Percentiles rank a stretch among this genome's conserved stretches.
These are phyloP conservation scores for Melanotaenia nigrans DNA, from an alignment of 2,797 vertebrate genomes.

Conservation along the genomic window DNA sequence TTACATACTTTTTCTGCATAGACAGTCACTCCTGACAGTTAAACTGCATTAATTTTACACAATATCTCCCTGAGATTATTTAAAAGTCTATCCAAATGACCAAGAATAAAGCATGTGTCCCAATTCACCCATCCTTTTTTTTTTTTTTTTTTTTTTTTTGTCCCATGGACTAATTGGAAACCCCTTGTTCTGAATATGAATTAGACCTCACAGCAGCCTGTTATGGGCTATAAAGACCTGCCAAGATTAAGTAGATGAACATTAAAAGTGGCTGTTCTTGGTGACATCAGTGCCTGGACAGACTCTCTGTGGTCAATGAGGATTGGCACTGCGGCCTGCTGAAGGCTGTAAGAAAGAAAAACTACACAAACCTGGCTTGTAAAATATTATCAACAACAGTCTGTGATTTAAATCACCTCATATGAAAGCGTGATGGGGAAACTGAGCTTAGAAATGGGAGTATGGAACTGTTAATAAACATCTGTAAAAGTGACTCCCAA, in stretches of 20 bases:
- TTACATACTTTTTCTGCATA: conserved; percentile 4
- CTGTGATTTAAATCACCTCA: conserved; percentile 22
- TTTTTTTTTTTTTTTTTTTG: conserved; percentile 3
- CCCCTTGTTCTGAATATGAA: conserved; percentile 46
- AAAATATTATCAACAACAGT: conserved; percentile 53
- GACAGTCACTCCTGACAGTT: background rate
- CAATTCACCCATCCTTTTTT: background rate
- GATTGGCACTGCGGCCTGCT: conserved; percentile 58
- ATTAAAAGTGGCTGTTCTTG: conserved; percentile 58
- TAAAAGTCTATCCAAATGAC: conserved; percentile 15
- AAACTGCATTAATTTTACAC: conserved; percentile 1
- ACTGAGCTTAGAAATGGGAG: background rate
- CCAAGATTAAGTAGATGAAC: conserved; percentile 51
- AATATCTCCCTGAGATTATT: conserved; percentile 2
- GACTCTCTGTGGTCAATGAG: conserved; percentile 68
- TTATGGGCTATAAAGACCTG: conserved; percentile 38
- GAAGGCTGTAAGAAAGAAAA: conserved; percentile 59
- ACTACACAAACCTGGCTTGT: conserved; percentile 43
- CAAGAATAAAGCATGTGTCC: conserved; percentile 13
- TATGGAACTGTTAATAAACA: conserved; percentile 15
- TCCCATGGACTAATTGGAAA: conserved; percentile 37
- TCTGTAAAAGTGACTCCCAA: conserved; percentile 11
- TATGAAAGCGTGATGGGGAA: conserved; percentile 19
- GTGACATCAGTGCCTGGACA: conserved; percentile 71
- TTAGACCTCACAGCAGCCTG: conserved; percentile 42